Evolutionary conservation across 2,113 vertebrate species (phyloP).

Genomic region (Microtus richardsoni): DNA sequence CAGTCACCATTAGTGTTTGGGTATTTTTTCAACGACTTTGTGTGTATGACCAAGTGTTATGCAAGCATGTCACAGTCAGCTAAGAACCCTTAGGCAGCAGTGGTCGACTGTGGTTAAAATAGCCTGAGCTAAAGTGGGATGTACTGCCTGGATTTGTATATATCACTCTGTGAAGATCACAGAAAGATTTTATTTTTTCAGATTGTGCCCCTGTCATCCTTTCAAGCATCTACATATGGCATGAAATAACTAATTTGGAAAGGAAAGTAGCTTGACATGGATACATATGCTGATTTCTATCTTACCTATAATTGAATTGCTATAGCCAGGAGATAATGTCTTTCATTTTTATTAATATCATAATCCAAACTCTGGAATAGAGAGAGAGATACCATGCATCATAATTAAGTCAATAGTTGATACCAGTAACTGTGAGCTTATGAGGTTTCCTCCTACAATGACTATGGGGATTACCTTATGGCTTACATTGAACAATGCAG

Average conservation of each 20-base stretch:
- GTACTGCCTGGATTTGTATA: neutral
- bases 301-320: constrained; percentile 8
- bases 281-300: neutral
- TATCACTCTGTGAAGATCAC: neutral
- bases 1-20: neutral
- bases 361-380: neutral
- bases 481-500: neutral
- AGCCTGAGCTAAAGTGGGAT: rapidly evolving
- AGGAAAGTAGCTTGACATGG: neutral
- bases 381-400: neutral
- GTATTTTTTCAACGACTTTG: neutral
- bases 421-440: neutral
- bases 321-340: neutral
- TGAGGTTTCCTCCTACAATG: neutral
- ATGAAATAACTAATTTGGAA: neutral
- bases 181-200: neutral
- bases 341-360: constrained; percentile 4
- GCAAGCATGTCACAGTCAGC: neutral
- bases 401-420: neutral
- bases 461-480: neutral
- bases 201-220: neutral
- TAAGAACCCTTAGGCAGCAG: no score
- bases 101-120: rapidly evolving
- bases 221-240: neutral
- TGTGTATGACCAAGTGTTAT: no score